Evolutionary conservation across 2,888 invertebrate species (phyloP), one percentile per base, ranked within the genome.

Genomic region (Alloplasta piceator): DNA sequence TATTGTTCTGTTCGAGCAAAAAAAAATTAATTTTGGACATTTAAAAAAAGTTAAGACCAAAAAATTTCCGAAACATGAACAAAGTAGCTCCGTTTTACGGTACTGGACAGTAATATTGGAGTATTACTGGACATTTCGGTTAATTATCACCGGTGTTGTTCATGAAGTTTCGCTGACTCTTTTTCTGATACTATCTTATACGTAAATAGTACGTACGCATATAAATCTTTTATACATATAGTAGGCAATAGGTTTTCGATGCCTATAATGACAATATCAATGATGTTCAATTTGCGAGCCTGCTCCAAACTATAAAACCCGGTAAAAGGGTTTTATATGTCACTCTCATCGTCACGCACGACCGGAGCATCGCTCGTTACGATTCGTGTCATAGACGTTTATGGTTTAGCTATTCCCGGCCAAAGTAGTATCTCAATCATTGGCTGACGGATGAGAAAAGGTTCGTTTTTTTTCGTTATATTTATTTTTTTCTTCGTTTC

Each of bases 221-320:
- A 58, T 38, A 60, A 46, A 41, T 55, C 12, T 9, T 6, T 36
- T 41, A 55, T 67, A n/a, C n/a, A n/a, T n/a, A 67, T 16, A 16
- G 14, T 67, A 50, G 39, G n/a, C 38, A 67, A 60, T 55, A 73
- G 64, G 73, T 60, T 73, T 60, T 48, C 56, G 26, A 73, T 72
- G 67, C 46, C 68, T 73, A n/a, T n/a, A 73, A 80, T 73, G 68
- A 73, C 58, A 60, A 67, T 77, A 77, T 80, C 73, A 73, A 80
- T 77, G 73, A 80, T 72, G 63, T 63, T 68, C 66, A 72, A 46
- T 43, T 63, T 14, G 67, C 60, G 10, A 26, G 9, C 26, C 26
- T 3, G 26, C 3, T 26, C 1, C 26, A 26, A 26, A 3, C 26
- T 3, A 26, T 26, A 26, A 26, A 26, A 64, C 38, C 56, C 14